phyloP scores from a whole-genome alignment of 2,888 invertebrate species.

The Drosophila fungiperda region DNA sequence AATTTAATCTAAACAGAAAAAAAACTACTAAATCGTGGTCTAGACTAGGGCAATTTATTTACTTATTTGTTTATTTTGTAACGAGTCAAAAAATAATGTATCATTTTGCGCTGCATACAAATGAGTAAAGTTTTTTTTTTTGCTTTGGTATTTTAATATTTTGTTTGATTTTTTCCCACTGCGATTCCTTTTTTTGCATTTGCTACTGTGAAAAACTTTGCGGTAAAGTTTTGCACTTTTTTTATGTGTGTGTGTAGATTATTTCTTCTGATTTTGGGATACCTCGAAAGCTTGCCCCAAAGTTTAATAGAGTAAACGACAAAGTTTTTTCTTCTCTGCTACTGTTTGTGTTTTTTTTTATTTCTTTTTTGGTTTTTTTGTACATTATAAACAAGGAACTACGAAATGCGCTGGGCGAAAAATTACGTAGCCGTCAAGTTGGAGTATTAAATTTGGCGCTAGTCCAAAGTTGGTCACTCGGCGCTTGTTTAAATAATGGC shows the following conservation, averaged over 20 bases:
- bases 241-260: conserved; percentile 64
- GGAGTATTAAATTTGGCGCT: conserved; percentile 65
- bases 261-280: conserved; percentile 76
- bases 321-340: conserved; percentile 69
- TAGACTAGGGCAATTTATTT: conserved; percentile 15
- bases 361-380: conserved; percentile 46
- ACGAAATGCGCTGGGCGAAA: conserved; percentile 48
- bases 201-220: conserved; percentile 65
- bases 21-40: conserved; percentile 6
- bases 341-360: conserved; percentile 19
- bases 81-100: conserved; percentile 81
- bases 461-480: conserved; percentile 64
- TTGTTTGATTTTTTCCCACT: conserved; percentile 40
- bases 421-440: conserved; percentile 75
- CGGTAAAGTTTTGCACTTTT: conserved; percentile 43
- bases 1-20: background rate
- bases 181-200: conserved; percentile 28
- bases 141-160: background rate
- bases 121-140: conserved; percentile 81
- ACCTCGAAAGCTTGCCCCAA: conserved; percentile 80
- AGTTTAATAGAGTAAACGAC: conserved; percentile 83
- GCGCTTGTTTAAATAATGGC: conserved; percentile 78
- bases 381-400: conserved; percentile 63
- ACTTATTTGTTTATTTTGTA: conserved; percentile 56
- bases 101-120: conserved; percentile 82